Conservation (phyloP, 2,888 invertebrate species). For the Cephus pulcher region DNA sequence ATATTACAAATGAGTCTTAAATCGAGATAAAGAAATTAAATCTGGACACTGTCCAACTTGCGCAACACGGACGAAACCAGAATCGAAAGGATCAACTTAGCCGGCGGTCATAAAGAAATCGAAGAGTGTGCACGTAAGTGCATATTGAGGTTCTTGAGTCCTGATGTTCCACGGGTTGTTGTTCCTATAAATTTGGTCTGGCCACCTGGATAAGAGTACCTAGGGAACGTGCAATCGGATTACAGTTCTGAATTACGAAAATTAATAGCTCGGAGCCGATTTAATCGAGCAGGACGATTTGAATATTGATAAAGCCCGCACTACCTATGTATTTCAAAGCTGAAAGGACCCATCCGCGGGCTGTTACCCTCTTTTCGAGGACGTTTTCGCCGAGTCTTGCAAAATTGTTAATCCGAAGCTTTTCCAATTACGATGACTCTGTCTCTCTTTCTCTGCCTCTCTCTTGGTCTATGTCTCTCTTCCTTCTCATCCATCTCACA, state of each 20-base stretch:
- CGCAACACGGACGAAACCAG: background rate
- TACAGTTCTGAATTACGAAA: constrained; percentile 23
- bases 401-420: constrained; percentile 65
- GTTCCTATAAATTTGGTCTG: background rate
- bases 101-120: background rate
- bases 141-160: background rate
- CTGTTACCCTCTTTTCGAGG: constrained; percentile 46
- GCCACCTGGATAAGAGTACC: background rate
- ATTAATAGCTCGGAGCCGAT: constrained; percentile 48
- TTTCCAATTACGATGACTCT: constrained; percentile 57
- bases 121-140: background rate
- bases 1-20: too few species aligned
- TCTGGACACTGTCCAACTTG: background rate
- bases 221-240: background rate
- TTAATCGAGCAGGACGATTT: constrained; percentile 34
- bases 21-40: background rate
- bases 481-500: constrained; percentile 15
- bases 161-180: background rate
- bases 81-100: background rate
- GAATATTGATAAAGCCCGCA: constrained; percentile 42
- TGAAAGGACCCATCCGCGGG: constrained; percentile 27
- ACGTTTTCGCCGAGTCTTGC: constrained; percentile 62
- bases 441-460: constrained; percentile 26
- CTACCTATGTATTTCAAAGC: constrained; percentile 13
- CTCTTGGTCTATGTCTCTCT: background rate